Evolutionary conservation across 2,113 vertebrate species (phyloP).

Genomic region (Tachuris rubrigastra): DNA sequence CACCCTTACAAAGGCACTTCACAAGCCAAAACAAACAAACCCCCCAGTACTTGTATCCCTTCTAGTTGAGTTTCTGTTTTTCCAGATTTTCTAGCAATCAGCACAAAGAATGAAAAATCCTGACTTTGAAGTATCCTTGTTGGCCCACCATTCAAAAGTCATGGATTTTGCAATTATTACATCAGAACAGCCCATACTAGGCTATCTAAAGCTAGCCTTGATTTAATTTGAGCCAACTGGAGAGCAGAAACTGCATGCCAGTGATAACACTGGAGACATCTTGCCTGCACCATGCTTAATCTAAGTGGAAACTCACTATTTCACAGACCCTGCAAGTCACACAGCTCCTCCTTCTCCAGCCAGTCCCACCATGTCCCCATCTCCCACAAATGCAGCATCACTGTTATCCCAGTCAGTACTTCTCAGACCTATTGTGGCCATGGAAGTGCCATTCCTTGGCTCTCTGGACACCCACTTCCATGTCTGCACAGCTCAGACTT

Average conservation of each 20-base stretch:
- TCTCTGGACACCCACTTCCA: not conserved
- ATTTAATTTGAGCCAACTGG: not conserved
- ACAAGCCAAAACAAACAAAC: not conserved
- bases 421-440: not conserved
- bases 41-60: not conserved
- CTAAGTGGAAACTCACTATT: not conserved
- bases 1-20: not conserved
- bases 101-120: not conserved
- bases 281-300: not conserved
- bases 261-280: not conserved
- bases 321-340: not conserved
- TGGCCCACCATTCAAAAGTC: not conserved
- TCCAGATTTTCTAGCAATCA: not conserved
- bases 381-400: not conserved
- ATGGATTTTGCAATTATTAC: not conserved
- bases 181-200: not conserved
- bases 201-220: not conserved
- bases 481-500: not conserved
- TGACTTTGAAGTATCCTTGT: not conserved
- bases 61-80: not conserved
- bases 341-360: not conserved
- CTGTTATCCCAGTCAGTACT: not conserved
- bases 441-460: not conserved
- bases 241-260: not conserved
- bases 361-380: not conserved